These are phyloP conservation scores for Colostygia pectinataria DNA, from an alignment of 2,888 invertebrate species.

Conservation along the genomic window DNA sequence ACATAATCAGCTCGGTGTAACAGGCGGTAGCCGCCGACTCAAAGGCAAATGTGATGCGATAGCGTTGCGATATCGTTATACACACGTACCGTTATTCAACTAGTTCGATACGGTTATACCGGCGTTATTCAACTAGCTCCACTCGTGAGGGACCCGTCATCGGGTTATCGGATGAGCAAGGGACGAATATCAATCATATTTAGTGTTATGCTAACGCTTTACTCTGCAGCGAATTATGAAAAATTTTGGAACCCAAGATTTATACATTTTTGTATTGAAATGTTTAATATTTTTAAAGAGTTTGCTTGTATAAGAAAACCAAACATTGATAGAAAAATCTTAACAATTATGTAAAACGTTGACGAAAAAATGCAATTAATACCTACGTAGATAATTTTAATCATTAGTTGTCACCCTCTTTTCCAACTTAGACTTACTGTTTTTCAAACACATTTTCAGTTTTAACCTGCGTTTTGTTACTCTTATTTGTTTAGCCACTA, in stretches of 20 bases:
- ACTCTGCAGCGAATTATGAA: constrained; percentile 20
- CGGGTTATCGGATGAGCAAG: constrained; percentile 29
- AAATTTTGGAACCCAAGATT: constrained; percentile 6
- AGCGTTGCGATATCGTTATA: constrained; percentile 48
- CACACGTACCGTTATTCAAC: constrained; percentile 47
- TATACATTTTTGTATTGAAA: neutral
- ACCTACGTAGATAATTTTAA: too few species aligned
- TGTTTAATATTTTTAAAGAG: neutral
- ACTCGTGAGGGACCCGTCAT: constrained; percentile 10
- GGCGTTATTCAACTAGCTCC: constrained; percentile 23
- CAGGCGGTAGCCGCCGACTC: constrained; percentile 16
- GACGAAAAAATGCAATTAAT: too few species aligned
- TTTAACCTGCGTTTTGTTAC: neutral
- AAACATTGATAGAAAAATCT: too few species aligned
- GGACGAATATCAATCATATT: constrained; percentile 37
- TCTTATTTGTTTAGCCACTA: neutral
- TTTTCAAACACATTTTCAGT: neutral
- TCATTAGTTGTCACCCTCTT: neutral
- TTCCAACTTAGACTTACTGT: neutral
- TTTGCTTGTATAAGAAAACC: neutral
- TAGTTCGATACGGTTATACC: constrained; percentile 27
- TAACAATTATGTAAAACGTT: too few species aligned
- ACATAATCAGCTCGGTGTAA: constrained; percentile 27
- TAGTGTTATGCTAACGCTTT: constrained; percentile 20
- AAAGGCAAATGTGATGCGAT: constrained; percentile 45